These are phyloP conservation scores for Harpagifer antarcticus DNA, from an alignment of 2,797 vertebrate species.

Conservation along the genomic window DNA sequence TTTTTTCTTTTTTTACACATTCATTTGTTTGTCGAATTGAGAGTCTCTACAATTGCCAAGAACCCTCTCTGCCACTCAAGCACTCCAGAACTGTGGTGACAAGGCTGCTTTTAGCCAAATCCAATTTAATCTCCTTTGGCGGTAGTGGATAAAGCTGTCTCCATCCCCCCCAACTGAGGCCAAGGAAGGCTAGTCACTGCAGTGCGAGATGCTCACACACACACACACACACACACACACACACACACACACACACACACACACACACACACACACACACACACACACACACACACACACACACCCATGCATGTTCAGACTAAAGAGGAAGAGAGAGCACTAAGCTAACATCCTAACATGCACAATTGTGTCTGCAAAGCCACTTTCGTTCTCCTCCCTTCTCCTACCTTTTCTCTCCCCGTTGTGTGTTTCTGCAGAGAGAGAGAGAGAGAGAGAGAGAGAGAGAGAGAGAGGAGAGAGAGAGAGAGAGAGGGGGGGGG, in stretches of 20 bases:
- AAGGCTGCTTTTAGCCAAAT: constrained; percentile 78
- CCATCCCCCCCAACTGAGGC: constrained; percentile 54
- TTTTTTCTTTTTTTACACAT: constrained; percentile 28
- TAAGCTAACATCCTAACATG: constrained; percentile 33
- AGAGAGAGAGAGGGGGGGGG: background rate
- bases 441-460: background rate
- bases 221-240: constrained; percentile 20
- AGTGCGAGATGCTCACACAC: constrained; percentile 47
- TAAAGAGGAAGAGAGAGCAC: constrained; percentile 13
- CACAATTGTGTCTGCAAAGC: constrained; percentile 13
- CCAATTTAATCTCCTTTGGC: constrained; percentile 80
- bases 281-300: constrained; percentile 17
- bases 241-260: constrained; percentile 13
- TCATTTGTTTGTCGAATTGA: constrained; percentile 79
- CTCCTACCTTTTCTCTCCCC: background rate
- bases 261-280: constrained; percentile 27
- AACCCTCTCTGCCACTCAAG: constrained; percentile 64
- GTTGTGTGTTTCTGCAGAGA: constrained; percentile 40
- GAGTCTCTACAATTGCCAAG: constrained; percentile 66
- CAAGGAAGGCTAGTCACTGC: constrained; percentile 53
- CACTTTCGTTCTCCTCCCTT: background rate
- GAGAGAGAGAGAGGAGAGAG: too few relatives aligned
- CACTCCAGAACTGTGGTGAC: constrained; percentile 67
- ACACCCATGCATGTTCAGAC: background rate
- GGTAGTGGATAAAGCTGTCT: constrained; percentile 73